These are phyloP conservation scores for Chouioia cunea DNA, from an alignment of 2,888 invertebrate genomes.

Conservation along the genomic window DNA sequence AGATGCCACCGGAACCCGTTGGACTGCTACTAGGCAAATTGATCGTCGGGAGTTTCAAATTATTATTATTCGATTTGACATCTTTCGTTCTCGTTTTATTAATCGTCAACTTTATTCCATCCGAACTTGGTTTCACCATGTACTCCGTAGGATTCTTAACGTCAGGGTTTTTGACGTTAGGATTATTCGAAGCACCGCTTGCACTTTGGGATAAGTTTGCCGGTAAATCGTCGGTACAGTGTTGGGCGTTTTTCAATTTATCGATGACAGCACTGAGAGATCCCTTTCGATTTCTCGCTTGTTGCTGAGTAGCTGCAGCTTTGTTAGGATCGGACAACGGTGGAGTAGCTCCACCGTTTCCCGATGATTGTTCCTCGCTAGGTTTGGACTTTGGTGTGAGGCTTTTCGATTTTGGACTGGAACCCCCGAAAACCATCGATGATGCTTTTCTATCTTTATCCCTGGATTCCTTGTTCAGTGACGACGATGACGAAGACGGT, in stretches of 20 bases:
- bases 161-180: constrained; percentile 64
- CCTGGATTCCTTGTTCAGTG: constrained; percentile 53
- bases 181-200: constrained; percentile 65
- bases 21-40: constrained; percentile 64
- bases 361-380: constrained; percentile 65
- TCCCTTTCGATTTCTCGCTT: constrained; percentile 78
- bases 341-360: constrained; percentile 65
- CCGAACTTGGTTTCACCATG: constrained; percentile 89
- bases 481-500: constrained; percentile 20
- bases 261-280: constrained; percentile 89
- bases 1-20: constrained; percentile 29
- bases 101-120: constrained; percentile 92
- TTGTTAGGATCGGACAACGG: constrained; percentile 74
- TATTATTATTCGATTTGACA: constrained; percentile 68
- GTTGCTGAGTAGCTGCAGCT: constrained; percentile 70
- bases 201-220: constrained; percentile 70
- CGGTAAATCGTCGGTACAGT: constrained; percentile 72
- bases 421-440: constrained; percentile 58
- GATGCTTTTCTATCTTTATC: constrained; percentile 67
- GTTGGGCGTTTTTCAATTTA: constrained; percentile 80
- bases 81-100: constrained; percentile 88
- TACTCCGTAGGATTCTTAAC: constrained; percentile 83
- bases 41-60: constrained; percentile 58
- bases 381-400: constrained; percentile 77
- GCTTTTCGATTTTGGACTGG: constrained; percentile 78